phyloP scores from a whole-genome alignment of 92 coral and sea anemone genomes.

The Galaxea fascicularis region DNA sequence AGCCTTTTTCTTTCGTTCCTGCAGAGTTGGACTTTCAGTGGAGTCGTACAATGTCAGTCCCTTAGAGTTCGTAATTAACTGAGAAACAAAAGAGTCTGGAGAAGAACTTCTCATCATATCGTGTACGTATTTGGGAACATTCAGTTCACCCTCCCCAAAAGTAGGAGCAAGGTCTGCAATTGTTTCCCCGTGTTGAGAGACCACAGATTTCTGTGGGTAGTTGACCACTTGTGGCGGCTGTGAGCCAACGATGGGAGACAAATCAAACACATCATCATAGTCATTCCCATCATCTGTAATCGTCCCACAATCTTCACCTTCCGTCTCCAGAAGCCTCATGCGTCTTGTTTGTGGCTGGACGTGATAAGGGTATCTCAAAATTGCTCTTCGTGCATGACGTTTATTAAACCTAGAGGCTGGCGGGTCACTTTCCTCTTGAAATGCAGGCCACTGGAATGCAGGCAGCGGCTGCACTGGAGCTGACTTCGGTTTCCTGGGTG shows the following conservation, averaged over 20 bases:
- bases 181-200: background rate
- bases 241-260: background rate
- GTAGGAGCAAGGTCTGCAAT: background rate
- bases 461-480: background rate
- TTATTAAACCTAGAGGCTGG: too few species aligned
- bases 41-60: slow-evolving; percentile 16
- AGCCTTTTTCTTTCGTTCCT: slow-evolving; percentile 15
- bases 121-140: background rate
- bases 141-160: background rate
- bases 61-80: slow-evolving; percentile 4
- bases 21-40: background rate
- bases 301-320: background rate
- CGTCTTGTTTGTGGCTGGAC: background rate
- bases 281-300: background rate
- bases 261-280: background rate
- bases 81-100: slow-evolving; percentile 18
- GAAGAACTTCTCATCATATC: background rate
- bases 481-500: background rate
- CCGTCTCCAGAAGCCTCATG: background rate
- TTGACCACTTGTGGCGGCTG: background rate
- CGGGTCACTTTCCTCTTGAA: background rate
- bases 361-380: background rate
- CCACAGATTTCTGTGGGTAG: background rate
- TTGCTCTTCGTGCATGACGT: background rate
- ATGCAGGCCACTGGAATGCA: slow-evolving; percentile 1